These are phyloP conservation scores for Buathra laborator DNA, from an alignment of 2,888 invertebrate species.

Conservation along the genomic window DNA sequence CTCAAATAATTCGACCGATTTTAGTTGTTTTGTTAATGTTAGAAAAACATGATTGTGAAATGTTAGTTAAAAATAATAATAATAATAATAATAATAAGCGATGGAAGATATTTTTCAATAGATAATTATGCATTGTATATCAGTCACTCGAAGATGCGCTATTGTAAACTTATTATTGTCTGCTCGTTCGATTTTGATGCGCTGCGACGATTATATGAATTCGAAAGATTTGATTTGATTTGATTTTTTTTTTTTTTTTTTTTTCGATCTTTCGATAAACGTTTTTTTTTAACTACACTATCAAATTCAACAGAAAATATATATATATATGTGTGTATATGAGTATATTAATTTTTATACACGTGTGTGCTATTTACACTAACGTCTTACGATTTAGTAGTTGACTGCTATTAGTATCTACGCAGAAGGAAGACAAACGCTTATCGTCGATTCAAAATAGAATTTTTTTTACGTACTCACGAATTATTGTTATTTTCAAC, in stretches of 20 bases:
- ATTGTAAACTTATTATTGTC: conserved; percentile 24
- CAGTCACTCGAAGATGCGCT: conserved; percentile 31
- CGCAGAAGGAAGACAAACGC: conserved; percentile 56
- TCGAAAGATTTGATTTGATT: conserved; percentile 12
- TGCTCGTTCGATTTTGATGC: not conserved
- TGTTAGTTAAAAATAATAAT: conserved; percentile 12
- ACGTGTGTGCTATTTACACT: conserved; percentile 38
- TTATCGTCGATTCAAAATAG: conserved; percentile 15
- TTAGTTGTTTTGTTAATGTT: not conserved
- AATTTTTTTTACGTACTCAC: conserved; percentile 13
- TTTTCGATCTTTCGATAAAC: not conserved
- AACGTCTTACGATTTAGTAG: not conserved
- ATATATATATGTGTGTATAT: not conserved
- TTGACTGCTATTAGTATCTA: conserved; percentile 27
- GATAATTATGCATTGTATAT: conserved; percentile 8
- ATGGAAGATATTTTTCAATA: conserved; percentile 8
- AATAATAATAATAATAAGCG: conserved; percentile 4
- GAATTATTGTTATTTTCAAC: not conserved
- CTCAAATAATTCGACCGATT: conserved; percentile 23
- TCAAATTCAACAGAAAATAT: conserved; percentile 34
- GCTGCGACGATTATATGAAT: conserved; percentile 16
- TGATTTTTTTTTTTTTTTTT: not conserved
- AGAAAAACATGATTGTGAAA: conserved; percentile 23
- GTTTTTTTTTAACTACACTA: conserved; percentile 13
- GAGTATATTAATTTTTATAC: conserved; percentile 27